phyloP scores from a whole-genome alignment of 2,113 vertebrate species.

The Psammodynastes pulverulentus region DNA sequence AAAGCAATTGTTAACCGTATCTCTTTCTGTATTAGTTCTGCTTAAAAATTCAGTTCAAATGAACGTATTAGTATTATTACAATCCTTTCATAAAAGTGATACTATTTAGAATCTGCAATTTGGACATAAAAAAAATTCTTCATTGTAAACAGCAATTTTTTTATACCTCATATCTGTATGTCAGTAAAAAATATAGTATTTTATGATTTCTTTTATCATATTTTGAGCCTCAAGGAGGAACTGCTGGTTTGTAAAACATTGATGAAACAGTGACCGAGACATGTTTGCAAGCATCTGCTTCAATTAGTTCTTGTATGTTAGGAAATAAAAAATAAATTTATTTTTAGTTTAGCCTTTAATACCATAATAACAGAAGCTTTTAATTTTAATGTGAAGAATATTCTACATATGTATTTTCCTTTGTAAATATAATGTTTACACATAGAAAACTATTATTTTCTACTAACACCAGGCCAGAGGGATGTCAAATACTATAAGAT shows the following conservation, averaged over 20 bases:
- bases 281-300: conserved; percentile 16
- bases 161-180: conserved; percentile 41
- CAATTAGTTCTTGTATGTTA: neutral
- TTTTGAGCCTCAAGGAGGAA: conserved; percentile 48
- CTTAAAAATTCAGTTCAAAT: conserved; percentile 48
- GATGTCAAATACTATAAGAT: conserved; percentile 64
- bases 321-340: conserved; percentile 5
- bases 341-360: conserved; percentile 27
- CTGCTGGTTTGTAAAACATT: conserved; percentile 33
- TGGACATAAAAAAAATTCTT: conserved; percentile 49
- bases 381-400: conserved; percentile 31
- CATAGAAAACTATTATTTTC: conserved; percentile 2
- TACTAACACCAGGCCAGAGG: conserved; percentile 37
- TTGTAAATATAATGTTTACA: conserved; percentile 18
- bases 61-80: conserved; percentile 46
- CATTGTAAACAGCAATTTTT: conserved; percentile 58
- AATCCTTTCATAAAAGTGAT: conserved; percentile 45
- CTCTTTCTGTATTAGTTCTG: conserved; percentile 45
- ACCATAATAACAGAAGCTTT: conserved; percentile 4
- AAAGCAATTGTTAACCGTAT: conserved; percentile 31
- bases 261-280: conserved; percentile 37
- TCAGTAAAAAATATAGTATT: conserved; percentile 44
- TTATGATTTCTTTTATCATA: conserved; percentile 56
- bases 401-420: conserved; percentile 46
- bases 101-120: conserved; percentile 52